Percentiles rank a stretch among this genome's conserved stretches.
These are phyloP conservation scores for Dasysyrphus tricinctus DNA, from an alignment of 2,888 invertebrate genomes.

Conservation along the genomic window DNA sequence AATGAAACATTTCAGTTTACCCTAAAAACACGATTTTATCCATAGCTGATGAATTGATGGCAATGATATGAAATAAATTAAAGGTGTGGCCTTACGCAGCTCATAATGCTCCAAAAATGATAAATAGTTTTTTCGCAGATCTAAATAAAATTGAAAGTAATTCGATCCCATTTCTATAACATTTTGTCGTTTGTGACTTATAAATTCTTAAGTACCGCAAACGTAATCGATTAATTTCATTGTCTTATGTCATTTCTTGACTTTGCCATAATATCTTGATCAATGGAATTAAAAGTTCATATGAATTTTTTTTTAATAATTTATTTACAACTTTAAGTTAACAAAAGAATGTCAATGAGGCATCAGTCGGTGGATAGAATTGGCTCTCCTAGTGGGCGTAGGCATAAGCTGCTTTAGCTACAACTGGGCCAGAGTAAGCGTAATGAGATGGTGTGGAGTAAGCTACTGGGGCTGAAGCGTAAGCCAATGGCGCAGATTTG, in stretches of 20 bases:
- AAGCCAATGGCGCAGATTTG: slow-evolving; percentile 70
- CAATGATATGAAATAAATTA: slow-evolving; percentile 35
- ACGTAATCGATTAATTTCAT: slow-evolving; percentile 6
- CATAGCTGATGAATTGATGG: slow-evolving; percentile 40
- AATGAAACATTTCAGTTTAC: background rate
- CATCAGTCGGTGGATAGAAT: slow-evolving; percentile 39
- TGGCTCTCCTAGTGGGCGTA: slow-evolving; percentile 71
- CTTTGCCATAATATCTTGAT: background rate
- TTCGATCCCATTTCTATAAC: background rate
- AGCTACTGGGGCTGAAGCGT: slow-evolving; percentile 41
- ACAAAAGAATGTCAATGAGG: slow-evolving; percentile 53
- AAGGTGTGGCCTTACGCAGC: slow-evolving; percentile 16
- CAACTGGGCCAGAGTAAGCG: slow-evolving; percentile 74
- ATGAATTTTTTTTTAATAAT: slow-evolving; percentile 16
- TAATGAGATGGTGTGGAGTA: slow-evolving; percentile 61
- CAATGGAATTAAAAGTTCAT: background rate
- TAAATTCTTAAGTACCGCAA: background rate
- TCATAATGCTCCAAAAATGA: background rate
- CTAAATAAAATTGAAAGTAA: slow-evolving; percentile 41
- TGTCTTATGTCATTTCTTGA: background rate
- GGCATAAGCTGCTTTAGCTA: slow-evolving; percentile 70
- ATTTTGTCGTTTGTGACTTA: background rate
- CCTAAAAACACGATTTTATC: background rate
- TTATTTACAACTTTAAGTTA: slow-evolving; percentile 19
- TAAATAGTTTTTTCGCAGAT: slow-evolving; percentile 12